phyloP scores from a whole-genome alignment of 2,113 vertebrate genomes.

The Neodon shergylaensis region DNA sequence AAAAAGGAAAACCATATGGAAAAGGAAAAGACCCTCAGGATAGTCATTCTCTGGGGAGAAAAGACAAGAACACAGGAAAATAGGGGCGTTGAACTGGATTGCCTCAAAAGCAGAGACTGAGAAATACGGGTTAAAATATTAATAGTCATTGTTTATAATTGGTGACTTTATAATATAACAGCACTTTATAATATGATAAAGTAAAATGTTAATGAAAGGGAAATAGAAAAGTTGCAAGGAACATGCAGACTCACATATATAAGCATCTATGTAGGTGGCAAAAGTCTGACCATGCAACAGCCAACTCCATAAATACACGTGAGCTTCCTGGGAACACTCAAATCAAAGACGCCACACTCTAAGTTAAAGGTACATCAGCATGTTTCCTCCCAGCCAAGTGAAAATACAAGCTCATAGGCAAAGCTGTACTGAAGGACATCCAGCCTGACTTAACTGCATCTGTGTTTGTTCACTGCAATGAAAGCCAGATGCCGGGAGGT shows the following conservation, averaged over 20 bases:
- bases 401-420: neutral
- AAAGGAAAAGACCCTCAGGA: neutral
- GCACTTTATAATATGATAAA: neutral
- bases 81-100: neutral
- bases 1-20: neutral
- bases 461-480: neutral
- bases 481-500: neutral
- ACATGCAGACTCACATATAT: neutral
- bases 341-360: neutral
- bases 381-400: neutral
- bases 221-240: neutral
- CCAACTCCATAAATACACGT: constrained; percentile 45
- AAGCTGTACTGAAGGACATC: neutral
- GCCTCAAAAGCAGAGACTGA: neutral
- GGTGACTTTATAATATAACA: neutral
- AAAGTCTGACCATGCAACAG: neutral
- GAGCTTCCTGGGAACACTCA: neutral
- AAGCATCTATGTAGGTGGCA: neutral
- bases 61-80: neutral
- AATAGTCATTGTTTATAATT: neutral
- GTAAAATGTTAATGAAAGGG: neutral
- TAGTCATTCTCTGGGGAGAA: neutral
- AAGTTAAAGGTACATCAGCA: neutral
- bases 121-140: neutral
- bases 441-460: neutral